Conservation (phyloP, 2,113 vertebrate genomes). For the Eretmochelys imbricata region DNA sequence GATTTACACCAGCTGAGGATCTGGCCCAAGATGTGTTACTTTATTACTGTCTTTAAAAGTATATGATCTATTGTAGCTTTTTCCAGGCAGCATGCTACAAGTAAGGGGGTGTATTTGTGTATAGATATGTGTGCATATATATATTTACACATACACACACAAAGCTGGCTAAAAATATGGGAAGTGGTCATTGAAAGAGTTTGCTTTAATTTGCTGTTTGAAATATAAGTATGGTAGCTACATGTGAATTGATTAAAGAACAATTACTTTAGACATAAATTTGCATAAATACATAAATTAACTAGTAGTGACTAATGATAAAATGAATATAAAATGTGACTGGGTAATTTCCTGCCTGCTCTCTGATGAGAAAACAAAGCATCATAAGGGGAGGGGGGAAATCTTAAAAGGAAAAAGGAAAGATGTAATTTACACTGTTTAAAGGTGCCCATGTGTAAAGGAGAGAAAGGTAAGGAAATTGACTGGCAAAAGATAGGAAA, state of each 20-base stretch:
- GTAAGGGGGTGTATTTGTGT: background rate
- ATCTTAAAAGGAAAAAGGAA: background rate
- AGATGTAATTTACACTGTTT: constrained; percentile 33
- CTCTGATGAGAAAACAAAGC: constrained; percentile 37
- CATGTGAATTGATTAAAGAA: constrained; percentile 40
- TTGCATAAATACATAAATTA: constrained; percentile 59
- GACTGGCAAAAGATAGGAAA: constrained; percentile 32
- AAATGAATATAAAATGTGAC: constrained; percentile 40
- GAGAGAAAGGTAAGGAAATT: constrained; percentile 55
- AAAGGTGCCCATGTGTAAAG: constrained; percentile 66
- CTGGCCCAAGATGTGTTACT: background rate
- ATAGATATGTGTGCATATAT: fast-evolving
- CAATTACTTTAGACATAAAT: constrained; percentile 62
- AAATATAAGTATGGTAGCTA: constrained; percentile 16
- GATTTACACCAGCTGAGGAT: background rate
- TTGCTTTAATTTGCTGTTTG: constrained; percentile 40
- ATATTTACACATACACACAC: background rate
- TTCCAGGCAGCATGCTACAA: background rate
- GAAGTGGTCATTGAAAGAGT: background rate
- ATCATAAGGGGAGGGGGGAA: background rate
- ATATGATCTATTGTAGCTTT: background rate
- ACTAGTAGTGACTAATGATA: constrained; percentile 36
- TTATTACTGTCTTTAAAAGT: background rate
- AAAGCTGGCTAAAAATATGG: background rate
- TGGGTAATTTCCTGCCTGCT: constrained; percentile 43